Evolutionary conservation across 1,140 invertebrate genomes (phyloP).

Genomic region (Drosophila oshimai): DNA sequence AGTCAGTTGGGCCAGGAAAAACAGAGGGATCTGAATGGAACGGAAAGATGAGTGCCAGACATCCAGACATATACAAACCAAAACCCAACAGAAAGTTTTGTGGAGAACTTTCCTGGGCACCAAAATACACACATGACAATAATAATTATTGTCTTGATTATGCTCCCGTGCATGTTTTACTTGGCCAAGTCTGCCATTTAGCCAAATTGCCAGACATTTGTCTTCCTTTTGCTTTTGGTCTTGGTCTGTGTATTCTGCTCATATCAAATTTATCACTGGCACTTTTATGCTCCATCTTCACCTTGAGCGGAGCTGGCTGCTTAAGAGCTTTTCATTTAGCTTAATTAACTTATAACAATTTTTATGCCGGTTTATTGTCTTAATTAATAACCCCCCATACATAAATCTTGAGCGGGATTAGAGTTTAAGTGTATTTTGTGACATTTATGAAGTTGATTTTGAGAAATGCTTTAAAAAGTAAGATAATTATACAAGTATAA

Average conservation of each 20-base stretch:
- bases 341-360: conserved; percentile 81
- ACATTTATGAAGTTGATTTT: conserved; percentile 18
- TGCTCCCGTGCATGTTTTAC: conserved; percentile 77
- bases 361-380: conserved; percentile 71
- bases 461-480: not conserved
- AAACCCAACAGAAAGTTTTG: conserved; percentile 30
- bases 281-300: conserved; percentile 46
- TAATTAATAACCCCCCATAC: conserved; percentile 66
- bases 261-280: conserved; percentile 29
- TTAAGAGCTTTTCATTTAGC: conserved; percentile 79
- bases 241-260: conserved; percentile 4
- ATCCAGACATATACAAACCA: conserved; percentile 20
- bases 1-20: conserved; percentile 24
- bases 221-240: conserved; percentile 41
- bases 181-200: conserved; percentile 74
- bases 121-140: conserved; percentile 78
- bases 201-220: conserved; percentile 81
- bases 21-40: not conserved
- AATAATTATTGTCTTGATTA: conserved; percentile 81
- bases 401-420: conserved; percentile 44
- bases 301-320: conserved; percentile 45
- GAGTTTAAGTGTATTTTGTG: conserved; percentile 48
- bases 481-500: too few relatives aligned
- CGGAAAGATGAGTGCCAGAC: conserved; percentile 31
- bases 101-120: conserved; percentile 14